Evolutionary conservation across 2,797 vertebrate genomes (phyloP).

Genomic region (Buphagus erythrorhynchus): DNA sequence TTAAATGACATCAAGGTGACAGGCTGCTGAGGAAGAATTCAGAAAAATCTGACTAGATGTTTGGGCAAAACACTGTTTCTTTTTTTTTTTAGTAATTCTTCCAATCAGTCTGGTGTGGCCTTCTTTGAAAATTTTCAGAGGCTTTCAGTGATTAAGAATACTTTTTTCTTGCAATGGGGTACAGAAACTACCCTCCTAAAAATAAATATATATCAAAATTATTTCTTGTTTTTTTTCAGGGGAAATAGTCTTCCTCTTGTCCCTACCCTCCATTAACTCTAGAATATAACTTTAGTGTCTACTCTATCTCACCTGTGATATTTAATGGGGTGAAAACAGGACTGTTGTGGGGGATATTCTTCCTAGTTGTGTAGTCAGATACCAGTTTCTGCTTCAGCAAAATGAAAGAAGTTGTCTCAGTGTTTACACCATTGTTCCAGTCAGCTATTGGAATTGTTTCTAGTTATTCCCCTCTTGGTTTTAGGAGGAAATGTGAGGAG

Average conservation of each 20-base stretch:
- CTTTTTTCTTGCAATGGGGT: not conserved
- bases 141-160: not conserved
- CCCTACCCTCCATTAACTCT: not conserved
- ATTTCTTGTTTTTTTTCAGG: not conserved
- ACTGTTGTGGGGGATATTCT: not conserved
- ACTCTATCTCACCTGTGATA: not conserved
- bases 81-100: not conserved
- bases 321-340: not conserved
- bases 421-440: not conserved
- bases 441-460: not conserved
- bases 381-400: not conserved
- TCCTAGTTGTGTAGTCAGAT: not conserved
- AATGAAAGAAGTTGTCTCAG: not conserved
- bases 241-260: not conserved
- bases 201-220: not conserved
- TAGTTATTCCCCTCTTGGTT: not conserved
- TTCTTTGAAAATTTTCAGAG: not conserved
- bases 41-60: not conserved
- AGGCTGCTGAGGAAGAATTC: not conserved
- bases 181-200: not conserved
- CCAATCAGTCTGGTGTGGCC: not conserved
- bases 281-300: not conserved
- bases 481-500: not conserved
- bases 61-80: not conserved
- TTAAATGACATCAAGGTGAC: not conserved